Conservation (phyloP, 2,113 vertebrate species). For the Indicator maculatus region DNA sequence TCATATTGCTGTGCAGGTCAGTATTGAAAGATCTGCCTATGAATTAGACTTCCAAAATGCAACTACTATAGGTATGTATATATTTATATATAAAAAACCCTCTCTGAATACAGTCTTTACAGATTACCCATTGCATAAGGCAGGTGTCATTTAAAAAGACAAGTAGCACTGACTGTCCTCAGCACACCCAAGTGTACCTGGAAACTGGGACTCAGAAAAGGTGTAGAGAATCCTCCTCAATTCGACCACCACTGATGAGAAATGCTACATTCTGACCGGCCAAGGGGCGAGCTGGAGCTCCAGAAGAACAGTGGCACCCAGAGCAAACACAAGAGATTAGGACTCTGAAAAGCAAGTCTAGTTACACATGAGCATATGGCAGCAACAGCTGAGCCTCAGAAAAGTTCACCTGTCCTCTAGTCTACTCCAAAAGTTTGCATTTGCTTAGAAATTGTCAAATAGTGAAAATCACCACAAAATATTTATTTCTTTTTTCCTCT, state of each 20-base stretch:
- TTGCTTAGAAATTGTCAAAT: slow-evolving; percentile 56
- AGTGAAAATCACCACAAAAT: slow-evolving; percentile 39
- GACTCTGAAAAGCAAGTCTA: slow-evolving; percentile 55
- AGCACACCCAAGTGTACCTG: not conserved
- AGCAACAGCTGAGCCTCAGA: slow-evolving; percentile 49
- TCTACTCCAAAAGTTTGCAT: slow-evolving; percentile 45
- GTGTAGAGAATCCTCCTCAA: not conserved
- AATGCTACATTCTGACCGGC: slow-evolving; percentile 44
- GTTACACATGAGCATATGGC: slow-evolving; percentile 13
- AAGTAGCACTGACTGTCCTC: slow-evolving; percentile 60
- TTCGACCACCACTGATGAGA: not conserved
- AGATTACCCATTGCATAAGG: slow-evolving; percentile 71
- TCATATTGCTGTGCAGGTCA: slow-evolving; percentile 79
- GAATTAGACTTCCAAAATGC: slow-evolving; percentile 78
- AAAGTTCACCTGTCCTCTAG: slow-evolving; percentile 61
- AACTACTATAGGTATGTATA: slow-evolving; percentile 68
- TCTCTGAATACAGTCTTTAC: slow-evolving; percentile 65
- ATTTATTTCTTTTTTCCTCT: not conserved
- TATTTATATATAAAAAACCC: slow-evolving; percentile 56
- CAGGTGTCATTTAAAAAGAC: slow-evolving; percentile 75
- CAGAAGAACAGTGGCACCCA: slow-evolving; percentile 44
- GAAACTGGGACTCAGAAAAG: not conserved
- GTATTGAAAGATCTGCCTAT: slow-evolving; percentile 75
- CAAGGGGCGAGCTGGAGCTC: slow-evolving; percentile 40
- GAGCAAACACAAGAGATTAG: slow-evolving; percentile 34